Percentiles rank a stretch among this genome's conserved stretches.
These are phyloP conservation scores for Elegia similella DNA, from an alignment of 2,888 invertebrate genomes.

Conservation along the genomic window DNA sequence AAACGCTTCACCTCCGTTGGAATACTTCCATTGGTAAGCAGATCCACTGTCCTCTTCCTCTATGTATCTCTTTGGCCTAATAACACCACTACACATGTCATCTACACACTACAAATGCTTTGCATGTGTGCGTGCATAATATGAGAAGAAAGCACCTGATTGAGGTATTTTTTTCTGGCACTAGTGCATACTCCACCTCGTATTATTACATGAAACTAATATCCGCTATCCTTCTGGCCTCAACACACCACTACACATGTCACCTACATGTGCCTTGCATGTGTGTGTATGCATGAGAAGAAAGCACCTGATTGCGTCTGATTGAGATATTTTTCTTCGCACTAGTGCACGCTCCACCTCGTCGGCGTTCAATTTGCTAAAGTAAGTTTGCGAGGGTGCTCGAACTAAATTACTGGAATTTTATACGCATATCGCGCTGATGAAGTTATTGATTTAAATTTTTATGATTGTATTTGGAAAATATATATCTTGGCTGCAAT, in stretches of 20 bases:
- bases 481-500: too few relatives aligned
- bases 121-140: constrained; percentile 28
- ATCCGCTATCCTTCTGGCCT: constrained; percentile 40
- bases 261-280: background rate
- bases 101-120: background rate
- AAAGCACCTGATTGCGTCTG: constrained; percentile 76
- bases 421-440: background rate
- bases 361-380: constrained; percentile 20
- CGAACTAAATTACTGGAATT: background rate
- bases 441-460: background rate
- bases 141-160: constrained; percentile 72
- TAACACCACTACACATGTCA: background rate
- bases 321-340: constrained; percentile 64
- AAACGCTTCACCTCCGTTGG: too few relatives aligned
- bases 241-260: background rate
- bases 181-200: background rate
- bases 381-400: constrained; percentile 16
- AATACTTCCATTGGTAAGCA: too few relatives aligned
- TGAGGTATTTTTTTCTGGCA: constrained; percentile 58
- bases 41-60: too few relatives aligned
- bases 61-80: constrained; percentile 41
- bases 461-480: background rate
- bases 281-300: constrained; percentile 46
- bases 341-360: background rate
- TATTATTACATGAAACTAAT: too few relatives aligned